A percentile compares a stretch with the other conserved stretches of the same genome.
Evolutionary conservation across 2,797 vertebrate species (phyloP).

Genomic region (Gallinago stenura): DNA sequence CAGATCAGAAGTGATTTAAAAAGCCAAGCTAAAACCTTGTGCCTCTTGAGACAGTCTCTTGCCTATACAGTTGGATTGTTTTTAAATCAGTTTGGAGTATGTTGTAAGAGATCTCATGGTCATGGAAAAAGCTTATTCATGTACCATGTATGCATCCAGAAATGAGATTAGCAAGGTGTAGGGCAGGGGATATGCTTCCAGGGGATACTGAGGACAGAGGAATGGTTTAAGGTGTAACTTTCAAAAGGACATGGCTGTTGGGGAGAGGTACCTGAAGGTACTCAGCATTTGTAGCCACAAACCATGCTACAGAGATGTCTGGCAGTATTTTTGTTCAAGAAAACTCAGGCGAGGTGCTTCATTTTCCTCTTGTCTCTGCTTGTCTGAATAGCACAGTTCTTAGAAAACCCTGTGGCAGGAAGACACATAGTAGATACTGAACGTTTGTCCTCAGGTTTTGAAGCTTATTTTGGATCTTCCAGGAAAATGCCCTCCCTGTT

Average conservation of each 20-base stretch:
- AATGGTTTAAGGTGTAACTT: neutral
- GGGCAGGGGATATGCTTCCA: neutral
- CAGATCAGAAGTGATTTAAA: neutral
- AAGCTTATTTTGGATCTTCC: neutral
- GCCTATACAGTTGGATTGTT: neutral
- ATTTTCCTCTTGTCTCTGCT: neutral
- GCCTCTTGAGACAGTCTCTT: neutral
- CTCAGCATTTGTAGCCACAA: neutral
- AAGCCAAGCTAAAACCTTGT: neutral
- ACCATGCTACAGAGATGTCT: neutral
- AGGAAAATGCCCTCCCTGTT: neutral
- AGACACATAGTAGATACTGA: neutral
- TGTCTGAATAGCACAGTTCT: neutral
- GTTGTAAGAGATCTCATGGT: neutral
- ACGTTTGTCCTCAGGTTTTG: neutral
- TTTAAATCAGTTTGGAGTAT: neutral
- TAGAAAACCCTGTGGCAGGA: neutral
- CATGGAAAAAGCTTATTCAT: neutral
- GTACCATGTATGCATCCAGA: neutral
- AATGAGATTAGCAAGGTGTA: neutral
- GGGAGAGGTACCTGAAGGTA: fast-evolving
- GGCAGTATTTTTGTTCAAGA: neutral
- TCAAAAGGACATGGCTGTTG: neutral
- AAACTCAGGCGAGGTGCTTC: neutral
- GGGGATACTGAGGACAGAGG: neutral